phyloP scores from a whole-genome alignment of 1,140 invertebrate species.

The Pristionchus pacificus region DNA sequence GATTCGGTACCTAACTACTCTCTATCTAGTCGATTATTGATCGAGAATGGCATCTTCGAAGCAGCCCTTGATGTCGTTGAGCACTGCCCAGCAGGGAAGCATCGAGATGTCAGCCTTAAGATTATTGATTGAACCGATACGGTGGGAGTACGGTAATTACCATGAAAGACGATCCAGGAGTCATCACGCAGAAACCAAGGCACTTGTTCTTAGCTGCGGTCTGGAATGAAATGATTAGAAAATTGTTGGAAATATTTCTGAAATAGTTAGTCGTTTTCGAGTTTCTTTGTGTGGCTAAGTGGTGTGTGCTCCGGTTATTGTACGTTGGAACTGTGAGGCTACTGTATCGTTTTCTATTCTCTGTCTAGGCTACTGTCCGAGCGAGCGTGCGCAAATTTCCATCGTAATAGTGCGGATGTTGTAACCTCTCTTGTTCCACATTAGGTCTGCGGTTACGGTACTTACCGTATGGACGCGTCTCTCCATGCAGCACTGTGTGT shows the following conservation, averaged over 20 bases:
- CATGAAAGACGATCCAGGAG: slow-evolving; percentile 47
- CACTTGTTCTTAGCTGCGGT: slow-evolving; percentile 44
- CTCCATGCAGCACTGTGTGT: slow-evolving; percentile 35
- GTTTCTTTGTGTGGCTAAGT: too few relatives aligned
- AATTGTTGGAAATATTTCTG: not conserved
- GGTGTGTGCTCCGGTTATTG: too few relatives aligned
- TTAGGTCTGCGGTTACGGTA: too few relatives aligned
- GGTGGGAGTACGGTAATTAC: slow-evolving; percentile 24
- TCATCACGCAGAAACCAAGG: slow-evolving; percentile 53
- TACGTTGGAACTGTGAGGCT: too few relatives aligned
- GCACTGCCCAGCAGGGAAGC: slow-evolving; percentile 47
- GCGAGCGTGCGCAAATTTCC: too few relatives aligned
- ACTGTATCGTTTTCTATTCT: too few relatives aligned
- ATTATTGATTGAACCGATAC: not conserved
- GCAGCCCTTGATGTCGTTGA: slow-evolving; percentile 50
- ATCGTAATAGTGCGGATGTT: too few relatives aligned
- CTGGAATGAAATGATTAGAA: not conserved
- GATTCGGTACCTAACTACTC: too few relatives aligned
- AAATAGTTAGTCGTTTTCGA: too few relatives aligned
- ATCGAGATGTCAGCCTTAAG: slow-evolving; percentile 40
- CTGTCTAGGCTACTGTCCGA: too few relatives aligned
- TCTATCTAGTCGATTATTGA: slow-evolving; percentile 3
- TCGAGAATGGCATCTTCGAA: slow-evolving; percentile 48
- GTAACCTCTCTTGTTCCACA: too few relatives aligned
- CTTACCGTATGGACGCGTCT: slow-evolving; percentile 25